Percentiles rank a stretch among this genome's conserved stretches.
Evolutionary conservation across 2,888 invertebrate species (phyloP).

Genomic region (Mesochorus sp.): DNA sequence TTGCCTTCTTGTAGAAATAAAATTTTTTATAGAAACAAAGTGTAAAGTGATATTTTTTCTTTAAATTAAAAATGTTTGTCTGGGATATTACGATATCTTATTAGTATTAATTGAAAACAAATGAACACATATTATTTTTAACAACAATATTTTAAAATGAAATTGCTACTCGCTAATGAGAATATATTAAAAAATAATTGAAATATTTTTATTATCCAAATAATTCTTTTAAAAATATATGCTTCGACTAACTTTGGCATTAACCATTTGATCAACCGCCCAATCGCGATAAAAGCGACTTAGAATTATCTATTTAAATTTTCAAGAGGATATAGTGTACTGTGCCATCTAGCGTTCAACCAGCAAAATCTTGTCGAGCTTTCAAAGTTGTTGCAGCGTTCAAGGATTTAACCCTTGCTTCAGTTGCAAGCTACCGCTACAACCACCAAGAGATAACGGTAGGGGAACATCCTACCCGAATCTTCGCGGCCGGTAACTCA

Average conservation of each 20-base stretch:
- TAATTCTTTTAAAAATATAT: neutral
- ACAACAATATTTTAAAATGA: neutral
- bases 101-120: too few relatives aligned
- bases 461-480: neutral
- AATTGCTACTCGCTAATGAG: too few relatives aligned
- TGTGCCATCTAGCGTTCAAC: constrained; percentile 52
- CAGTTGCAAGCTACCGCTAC: constrained; percentile 33
- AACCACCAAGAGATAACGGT: constrained; percentile 51
- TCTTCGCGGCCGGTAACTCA: constrained; percentile 56
- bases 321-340: neutral
- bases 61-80: too few relatives aligned
- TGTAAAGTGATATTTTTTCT: too few relatives aligned
- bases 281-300: neutral
- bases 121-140: too few relatives aligned
- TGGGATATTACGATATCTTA: too few relatives aligned
- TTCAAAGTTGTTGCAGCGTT: constrained; percentile 17
- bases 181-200: neutral
- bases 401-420: constrained; percentile 9
- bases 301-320: neutral
- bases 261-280: neutral
- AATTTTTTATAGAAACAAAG: too few relatives aligned
- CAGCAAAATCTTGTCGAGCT: constrained; percentile 26
- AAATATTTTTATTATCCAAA: neutral
- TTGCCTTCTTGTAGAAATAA: neutral
- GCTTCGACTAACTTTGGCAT: neutral